Conservation (phyloP, 2,797 vertebrate species). For the Pangasius sanitwongsei region DNA sequence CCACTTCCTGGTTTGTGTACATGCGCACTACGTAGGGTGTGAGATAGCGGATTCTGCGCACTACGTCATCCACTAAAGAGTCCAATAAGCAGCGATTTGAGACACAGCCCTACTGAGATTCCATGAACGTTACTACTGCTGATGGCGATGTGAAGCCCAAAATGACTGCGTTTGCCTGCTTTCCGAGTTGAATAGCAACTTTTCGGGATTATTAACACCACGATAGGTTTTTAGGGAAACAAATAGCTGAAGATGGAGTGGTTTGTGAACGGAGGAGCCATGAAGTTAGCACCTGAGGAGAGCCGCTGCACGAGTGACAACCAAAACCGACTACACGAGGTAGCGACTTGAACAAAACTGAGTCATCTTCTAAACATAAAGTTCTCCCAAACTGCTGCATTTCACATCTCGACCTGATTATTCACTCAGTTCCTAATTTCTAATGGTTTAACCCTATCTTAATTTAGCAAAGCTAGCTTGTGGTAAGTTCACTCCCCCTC, state of each 20-base stretch:
- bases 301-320: constrained; percentile 26
- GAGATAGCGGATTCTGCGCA: background rate
- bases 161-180: constrained; percentile 14
- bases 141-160: constrained; percentile 35
- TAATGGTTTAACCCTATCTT: background rate
- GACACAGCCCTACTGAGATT: background rate
- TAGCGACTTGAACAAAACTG: background rate
- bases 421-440: background rate
- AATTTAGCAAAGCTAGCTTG: background rate
- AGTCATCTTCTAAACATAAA: background rate
- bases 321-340: constrained; percentile 53
- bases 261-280: constrained; percentile 58
- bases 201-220: background rate
- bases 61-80: background rate
- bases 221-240: background rate
- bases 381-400: background rate
- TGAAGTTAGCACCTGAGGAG: constrained; percentile 44
- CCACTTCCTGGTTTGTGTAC: no score
- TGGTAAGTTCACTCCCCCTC: background rate
- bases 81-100: no score
- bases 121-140: constrained; percentile 9
- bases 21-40: background rate
- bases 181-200: background rate
- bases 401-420: background rate
- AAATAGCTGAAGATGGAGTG: constrained; percentile 70